Base-by-base conservation (phyloP, 1,140 invertebrate genomes). In the Aphidius ervi region DNA sequence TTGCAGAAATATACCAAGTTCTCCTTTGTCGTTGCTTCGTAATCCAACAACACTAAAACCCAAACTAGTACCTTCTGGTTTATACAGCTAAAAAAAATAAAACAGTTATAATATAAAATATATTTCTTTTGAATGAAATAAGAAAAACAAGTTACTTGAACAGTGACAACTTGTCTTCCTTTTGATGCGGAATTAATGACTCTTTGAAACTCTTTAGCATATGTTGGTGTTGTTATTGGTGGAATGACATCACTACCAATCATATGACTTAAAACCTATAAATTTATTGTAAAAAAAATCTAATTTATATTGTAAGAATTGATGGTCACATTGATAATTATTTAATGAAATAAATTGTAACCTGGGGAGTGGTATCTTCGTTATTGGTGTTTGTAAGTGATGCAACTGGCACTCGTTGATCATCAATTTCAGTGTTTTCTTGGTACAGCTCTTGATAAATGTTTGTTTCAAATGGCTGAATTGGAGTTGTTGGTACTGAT, bases 21-120 rank as follows among this genome's bases (percentile, higher is more conserved):
- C 87, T n/a, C 86, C 87, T 67, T 85, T 81, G 64, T 86, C 82
- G 69, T 89, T 87, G 64, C 82, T 85, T 62, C 85, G 83, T 50
- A 90, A 74, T 9, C 88, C 88, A 59, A 91, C 88, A 5, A 91
- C 89, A 71, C 87, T 89, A 73, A 92, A 90, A 42, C 89, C 89
- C n/a, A 91, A 76, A 63, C 86, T 89, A 47, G 79, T 82, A 16
- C 87, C 88, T 70, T 90, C 88, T 4, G 87, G 85, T 72, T 91
- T 90, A 67, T 82, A 86, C 20, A 91, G 72, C 82, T 88, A 72
- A 41, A 77, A 76, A 62, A 41, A 20, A 64, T 40, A 42, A 59
- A 60, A 57, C 16, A 16, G 16, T 16, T 16, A 39, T 45, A 9
- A 46, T 55, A 16, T 9, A 41, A 56, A 61, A 41, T 52, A 45